phyloP scores from a whole-genome alignment of 2,797 vertebrate species.

The Sebastes vulpes region DNA sequence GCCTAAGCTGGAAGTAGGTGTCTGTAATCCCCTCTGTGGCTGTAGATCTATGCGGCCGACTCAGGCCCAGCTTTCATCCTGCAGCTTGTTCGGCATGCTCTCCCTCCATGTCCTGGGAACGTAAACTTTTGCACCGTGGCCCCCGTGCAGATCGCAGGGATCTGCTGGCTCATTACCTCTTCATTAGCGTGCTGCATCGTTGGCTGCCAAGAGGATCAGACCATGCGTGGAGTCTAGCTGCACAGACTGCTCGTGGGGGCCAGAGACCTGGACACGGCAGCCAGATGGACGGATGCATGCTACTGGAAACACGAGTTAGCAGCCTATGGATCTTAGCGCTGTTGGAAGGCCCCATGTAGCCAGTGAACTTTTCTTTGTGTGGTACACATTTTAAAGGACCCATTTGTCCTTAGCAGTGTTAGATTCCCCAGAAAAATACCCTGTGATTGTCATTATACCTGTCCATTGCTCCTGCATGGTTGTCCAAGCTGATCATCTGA shows the following conservation, averaged over 20 bases:
- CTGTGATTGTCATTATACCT: constrained; percentile 57
- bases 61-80: constrained; percentile 88
- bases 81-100: constrained; percentile 82
- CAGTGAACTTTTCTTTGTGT: constrained; percentile 20
- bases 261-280: constrained; percentile 56
- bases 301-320: constrained; percentile 42
- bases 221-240: constrained; percentile 63
- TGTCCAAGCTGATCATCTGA: constrained; percentile 74
- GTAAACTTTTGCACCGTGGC: constrained; percentile 89
- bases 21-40: constrained; percentile 91
- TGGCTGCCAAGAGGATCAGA: constrained; percentile 76
- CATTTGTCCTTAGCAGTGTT: constrained; percentile 18
- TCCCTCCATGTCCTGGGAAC: constrained; percentile 87
- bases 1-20: constrained; percentile 90
- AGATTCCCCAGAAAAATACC: constrained; percentile 6
- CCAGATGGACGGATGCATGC: constrained; percentile 66
- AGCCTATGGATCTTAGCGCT: constrained; percentile 11
- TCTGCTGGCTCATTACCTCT: constrained; percentile 84
- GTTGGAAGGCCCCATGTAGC: constrained; percentile 6
- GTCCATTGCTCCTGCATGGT: constrained; percentile 64
- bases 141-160: constrained; percentile 79
- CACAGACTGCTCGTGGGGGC: constrained; percentile 60
- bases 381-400: constrained; percentile 27
- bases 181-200: constrained; percentile 78
- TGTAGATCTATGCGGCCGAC: constrained; percentile 91